Evolutionary conservation across 1,140 invertebrate genomes (phyloP).

Genomic region (Elysia chlorotica): DNA sequence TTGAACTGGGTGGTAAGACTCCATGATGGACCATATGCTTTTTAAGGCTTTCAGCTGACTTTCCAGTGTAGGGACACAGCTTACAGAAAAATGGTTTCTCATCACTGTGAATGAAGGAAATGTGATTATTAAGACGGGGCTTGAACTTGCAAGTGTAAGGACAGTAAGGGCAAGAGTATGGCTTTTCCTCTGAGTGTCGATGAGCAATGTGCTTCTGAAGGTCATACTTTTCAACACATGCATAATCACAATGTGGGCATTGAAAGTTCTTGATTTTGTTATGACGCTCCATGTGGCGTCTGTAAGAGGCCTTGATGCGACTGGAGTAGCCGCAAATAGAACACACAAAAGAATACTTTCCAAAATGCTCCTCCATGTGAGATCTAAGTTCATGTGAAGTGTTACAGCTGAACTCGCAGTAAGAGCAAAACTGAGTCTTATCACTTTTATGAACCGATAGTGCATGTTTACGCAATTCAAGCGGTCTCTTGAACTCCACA

Average conservation of each 20-base stretch:
- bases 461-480: conserved; percentile 10
- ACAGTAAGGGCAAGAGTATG: conserved; percentile 6
- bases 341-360: conserved; percentile 3
- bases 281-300: conserved; percentile 13
- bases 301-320: conserved; percentile 6
- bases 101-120: conserved; percentile 12
- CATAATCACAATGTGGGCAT: conserved; percentile 3
- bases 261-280: conserved; percentile 2
- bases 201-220: conserved; percentile 8
- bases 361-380: conserved; percentile 15
- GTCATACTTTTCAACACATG: conserved; percentile 19
- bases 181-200: conserved; percentile 11
- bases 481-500: neutral
- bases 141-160: conserved; percentile 12
- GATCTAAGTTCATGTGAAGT: neutral
- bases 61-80: conserved; percentile 11
- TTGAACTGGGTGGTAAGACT: neutral
- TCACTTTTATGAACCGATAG: conserved; percentile 17
- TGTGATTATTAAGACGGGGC: conserved; percentile 13
- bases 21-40: conserved; percentile 16
- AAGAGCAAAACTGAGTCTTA: conserved; percentile 9
- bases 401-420: conserved; percentile 7
- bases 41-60: conserved; percentile 11
- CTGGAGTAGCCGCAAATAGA: conserved; percentile 7
- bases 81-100: conserved; percentile 17